A percentile compares a stretch with the other conserved stretches of the same genome.
phyloP scores from a whole-genome alignment of 2,113 vertebrate genomes.

The Solea solea region DNA sequence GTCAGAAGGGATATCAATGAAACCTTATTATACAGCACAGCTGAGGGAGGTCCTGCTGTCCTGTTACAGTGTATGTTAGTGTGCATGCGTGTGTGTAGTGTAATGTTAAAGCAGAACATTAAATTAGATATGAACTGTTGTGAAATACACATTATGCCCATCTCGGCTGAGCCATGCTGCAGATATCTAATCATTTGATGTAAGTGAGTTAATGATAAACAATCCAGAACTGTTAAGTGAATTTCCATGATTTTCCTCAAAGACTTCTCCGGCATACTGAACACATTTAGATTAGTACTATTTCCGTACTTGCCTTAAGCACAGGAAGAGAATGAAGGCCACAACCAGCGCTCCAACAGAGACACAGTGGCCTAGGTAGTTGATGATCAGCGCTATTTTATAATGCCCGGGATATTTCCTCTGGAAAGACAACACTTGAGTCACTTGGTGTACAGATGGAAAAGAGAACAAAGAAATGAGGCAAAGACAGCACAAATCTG shows the following conservation, averaged over 20 bases:
- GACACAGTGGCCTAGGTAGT: constrained; percentile 97
- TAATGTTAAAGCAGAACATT: neutral
- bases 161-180: neutral
- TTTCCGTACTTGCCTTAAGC: constrained; percentile 90
- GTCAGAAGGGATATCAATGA: no score
- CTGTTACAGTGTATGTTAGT: constrained; percentile 6
- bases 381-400: constrained; percentile 93
- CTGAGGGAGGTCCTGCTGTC: neutral
- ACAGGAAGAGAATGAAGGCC: constrained; percentile 96
- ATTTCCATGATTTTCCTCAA: constrained; percentile 53
- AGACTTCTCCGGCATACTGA: constrained; percentile 43
- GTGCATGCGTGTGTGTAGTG: constrained; percentile 3
- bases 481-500: neutral
- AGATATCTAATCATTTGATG: constrained; percentile 49
- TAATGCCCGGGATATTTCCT: constrained; percentile 93
- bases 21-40: no score
- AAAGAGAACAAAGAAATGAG: neutral
- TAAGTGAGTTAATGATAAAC: constrained; percentile 62
- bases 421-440: constrained; percentile 78
- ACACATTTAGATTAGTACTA: constrained; percentile 48
- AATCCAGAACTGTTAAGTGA: constrained; percentile 23
- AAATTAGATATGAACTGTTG: constrained; percentile 2
- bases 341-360: constrained; percentile 92
- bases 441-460: constrained; percentile 42
- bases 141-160: constrained; percentile 27